Conservation (phyloP, 2,797 vertebrate genomes). For the Salmo trutta region DNA sequence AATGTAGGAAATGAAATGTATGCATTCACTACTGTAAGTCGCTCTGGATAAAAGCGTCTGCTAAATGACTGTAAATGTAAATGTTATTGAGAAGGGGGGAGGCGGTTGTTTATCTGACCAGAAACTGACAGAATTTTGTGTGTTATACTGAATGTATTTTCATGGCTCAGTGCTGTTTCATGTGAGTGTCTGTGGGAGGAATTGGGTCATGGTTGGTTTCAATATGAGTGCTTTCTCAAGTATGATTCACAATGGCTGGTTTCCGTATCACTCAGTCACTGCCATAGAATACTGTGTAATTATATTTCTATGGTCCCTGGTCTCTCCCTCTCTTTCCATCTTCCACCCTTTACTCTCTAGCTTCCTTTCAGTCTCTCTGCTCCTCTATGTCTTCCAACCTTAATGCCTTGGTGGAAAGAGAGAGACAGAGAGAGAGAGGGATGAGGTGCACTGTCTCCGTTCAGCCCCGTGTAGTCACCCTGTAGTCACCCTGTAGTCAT, state of each 20-base stretch:
- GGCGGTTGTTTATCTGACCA: neutral
- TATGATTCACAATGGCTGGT: neutral
- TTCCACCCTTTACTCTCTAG: neutral
- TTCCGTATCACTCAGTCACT: neutral
- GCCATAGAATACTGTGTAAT: neutral
- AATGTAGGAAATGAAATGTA: no score
- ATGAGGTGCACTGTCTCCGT: neutral
- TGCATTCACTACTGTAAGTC: no score
- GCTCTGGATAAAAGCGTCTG: no score
- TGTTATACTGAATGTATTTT: neutral
- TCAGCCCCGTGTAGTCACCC: neutral
- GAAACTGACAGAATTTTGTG: neutral
- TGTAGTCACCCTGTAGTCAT: neutral
- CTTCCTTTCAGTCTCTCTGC: neutral
- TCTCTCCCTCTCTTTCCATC: neutral
- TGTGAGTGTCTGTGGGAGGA: neutral
- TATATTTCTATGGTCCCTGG: neutral
- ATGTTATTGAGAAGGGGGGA: no score
- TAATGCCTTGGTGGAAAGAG: neutral
- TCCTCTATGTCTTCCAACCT: neutral
- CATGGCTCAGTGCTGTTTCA: neutral
- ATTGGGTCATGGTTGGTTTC: neutral
- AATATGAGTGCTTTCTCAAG: neutral
- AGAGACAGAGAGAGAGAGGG: neutral
- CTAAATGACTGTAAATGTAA: no score